Evolutionary conservation across 2,888 invertebrate species (phyloP).

Genomic region (Polymixis flavicincta): DNA sequence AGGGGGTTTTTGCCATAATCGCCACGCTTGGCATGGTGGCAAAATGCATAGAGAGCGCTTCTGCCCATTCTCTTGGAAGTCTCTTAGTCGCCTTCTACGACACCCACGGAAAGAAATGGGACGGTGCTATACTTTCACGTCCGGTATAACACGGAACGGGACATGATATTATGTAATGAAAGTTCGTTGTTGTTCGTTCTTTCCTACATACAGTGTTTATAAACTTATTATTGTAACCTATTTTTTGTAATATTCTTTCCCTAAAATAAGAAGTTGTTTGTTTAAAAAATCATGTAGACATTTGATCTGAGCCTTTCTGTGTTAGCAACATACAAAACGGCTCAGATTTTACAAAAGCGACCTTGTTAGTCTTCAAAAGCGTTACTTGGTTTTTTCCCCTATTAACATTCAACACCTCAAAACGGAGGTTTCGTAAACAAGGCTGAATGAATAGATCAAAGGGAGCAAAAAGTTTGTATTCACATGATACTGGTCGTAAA

Average conservation of each 20-base stretch:
- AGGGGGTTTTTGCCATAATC: no score
- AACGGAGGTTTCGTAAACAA: slow-evolving; percentile 42
- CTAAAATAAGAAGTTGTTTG: neutral
- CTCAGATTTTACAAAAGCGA: slow-evolving; percentile 18
- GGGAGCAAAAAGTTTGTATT: slow-evolving; percentile 34
- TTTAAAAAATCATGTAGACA: slow-evolving; percentile 17
- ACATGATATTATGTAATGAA: neutral
- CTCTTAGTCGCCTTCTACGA: no score
- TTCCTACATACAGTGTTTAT: neutral
- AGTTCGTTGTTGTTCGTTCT: neutral
- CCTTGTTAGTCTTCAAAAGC: slow-evolving; percentile 9
- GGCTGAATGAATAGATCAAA: slow-evolving; percentile 51
- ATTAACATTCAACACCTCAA: slow-evolving; percentile 31
- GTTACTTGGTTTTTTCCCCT: slow-evolving; percentile 3
- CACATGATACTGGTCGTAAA: slow-evolving; percentile 34
- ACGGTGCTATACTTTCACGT: no score
- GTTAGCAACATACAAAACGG: neutral
- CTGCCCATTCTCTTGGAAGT: no score
- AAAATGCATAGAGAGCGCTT: no score
- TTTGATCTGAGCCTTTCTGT: slow-evolving; percentile 10
- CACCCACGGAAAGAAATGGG: no score
- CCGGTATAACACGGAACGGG: no score
- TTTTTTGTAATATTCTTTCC: neutral
- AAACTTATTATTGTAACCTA: neutral
- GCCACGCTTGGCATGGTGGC: no score